These are phyloP conservation scores for Apocrypta bakeri DNA, from an alignment of 1,140 invertebrate species.

Conservation along the genomic window DNA sequence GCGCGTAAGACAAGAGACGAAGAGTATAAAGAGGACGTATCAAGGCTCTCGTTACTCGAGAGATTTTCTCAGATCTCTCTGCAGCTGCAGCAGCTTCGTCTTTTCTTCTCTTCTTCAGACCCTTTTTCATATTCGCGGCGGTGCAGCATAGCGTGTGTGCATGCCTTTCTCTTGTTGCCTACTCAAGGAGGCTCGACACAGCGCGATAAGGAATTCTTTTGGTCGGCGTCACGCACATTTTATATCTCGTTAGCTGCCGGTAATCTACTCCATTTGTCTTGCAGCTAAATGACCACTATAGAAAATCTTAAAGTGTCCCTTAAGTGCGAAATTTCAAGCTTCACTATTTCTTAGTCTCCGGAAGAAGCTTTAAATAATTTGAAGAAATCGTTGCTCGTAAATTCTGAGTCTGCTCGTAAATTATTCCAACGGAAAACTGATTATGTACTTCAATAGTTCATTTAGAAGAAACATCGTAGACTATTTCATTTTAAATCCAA, in stretches of 20 bases:
- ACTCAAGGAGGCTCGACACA: neutral
- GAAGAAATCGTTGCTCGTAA: too few species aligned
- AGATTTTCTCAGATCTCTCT: constrained; percentile 35
- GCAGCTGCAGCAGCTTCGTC: neutral
- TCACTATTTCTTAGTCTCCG: neutral
- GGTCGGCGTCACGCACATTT: neutral
- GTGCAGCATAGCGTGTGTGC: neutral
- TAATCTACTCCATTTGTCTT: constrained; percentile 48
- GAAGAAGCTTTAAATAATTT: neutral
- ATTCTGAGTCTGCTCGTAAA: too few species aligned
- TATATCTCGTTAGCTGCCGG: constrained; percentile 22
- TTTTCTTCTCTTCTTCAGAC: neutral
- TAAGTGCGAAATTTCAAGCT: neutral
- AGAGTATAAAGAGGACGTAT: constrained; percentile 18
- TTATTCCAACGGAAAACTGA: neutral
- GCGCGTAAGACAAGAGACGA: neutral
- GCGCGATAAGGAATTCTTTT: constrained; percentile 39
- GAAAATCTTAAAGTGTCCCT: neutral
- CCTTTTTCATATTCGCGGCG: neutral
- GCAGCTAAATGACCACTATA: neutral
- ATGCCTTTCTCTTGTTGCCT: neutral
- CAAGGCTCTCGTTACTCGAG: constrained; percentile 44
- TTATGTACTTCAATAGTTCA: neutral
- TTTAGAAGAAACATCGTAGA: too few species aligned
- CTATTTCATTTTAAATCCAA: too few species aligned